phyloP scores from a whole-genome alignment of 2,113 vertebrate genomes.

The Syngnathus typhle region DNA sequence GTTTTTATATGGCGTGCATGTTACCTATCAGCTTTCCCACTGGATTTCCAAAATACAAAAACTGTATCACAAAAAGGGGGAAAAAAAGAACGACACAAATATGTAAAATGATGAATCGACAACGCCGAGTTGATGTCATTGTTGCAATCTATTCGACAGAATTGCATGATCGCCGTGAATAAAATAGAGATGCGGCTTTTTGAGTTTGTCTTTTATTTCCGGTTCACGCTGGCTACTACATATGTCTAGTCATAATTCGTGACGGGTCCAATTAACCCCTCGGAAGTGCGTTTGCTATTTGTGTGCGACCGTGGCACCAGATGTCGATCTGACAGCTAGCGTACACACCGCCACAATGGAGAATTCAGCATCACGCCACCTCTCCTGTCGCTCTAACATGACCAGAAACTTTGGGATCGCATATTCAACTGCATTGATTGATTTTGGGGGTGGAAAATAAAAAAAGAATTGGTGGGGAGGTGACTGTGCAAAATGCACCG shows the following conservation, averaged over 20 bases:
- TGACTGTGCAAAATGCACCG: slow-evolving; percentile 6
- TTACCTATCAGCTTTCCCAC: too few relatives aligned
- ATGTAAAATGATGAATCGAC: too few relatives aligned
- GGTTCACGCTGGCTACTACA: not conserved
- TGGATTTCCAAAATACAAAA: too few relatives aligned
- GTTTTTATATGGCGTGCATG: too few relatives aligned
- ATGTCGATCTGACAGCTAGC: slow-evolving; percentile 31
- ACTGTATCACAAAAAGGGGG: too few relatives aligned
- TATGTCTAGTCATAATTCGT: slow-evolving; percentile 22
- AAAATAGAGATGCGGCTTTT: not conserved
- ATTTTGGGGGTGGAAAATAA: not conserved
- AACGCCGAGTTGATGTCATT: not conserved
- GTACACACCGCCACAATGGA: slow-evolving; percentile 22
- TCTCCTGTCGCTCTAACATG: slow-evolving; percentile 1
- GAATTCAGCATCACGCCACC: slow-evolving; percentile 9
- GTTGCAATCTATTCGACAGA: not conserved
- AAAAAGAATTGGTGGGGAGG: slow-evolving; percentile 4
- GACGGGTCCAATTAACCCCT: slow-evolving; percentile 71
- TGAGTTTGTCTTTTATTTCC: not conserved
- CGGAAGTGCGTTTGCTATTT: slow-evolving; percentile 56
- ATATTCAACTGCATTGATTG: not conserved
- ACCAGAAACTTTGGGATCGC: not conserved
- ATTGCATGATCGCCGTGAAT: not conserved
- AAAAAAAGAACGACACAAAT: too few relatives aligned
- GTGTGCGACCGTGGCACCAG: slow-evolving; percentile 50